Evolutionary conservation across 2,888 invertebrate genomes (phyloP).

Genomic region (Anthrax anthrax): DNA sequence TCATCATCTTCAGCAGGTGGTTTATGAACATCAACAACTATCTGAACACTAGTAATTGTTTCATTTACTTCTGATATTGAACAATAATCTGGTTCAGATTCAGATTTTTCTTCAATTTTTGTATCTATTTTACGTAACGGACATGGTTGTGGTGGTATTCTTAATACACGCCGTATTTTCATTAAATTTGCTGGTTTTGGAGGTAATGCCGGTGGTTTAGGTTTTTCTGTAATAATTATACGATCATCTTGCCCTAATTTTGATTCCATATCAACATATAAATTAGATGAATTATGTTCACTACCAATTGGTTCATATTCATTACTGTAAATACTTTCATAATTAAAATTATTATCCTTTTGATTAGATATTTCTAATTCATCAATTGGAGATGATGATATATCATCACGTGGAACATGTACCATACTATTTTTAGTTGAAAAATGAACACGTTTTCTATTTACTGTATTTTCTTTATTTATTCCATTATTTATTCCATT

Average conservation of each 20-base stretch:
- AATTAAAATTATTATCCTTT: conserved; percentile 30
- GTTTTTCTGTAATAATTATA: conserved; percentile 29
- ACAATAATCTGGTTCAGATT: conserved; percentile 56
- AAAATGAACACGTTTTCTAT: conserved; percentile 44
- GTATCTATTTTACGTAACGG: conserved; percentile 28
- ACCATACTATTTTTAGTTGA: conserved; percentile 48
- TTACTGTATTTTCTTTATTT: conserved; percentile 15
- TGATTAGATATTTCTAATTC: conserved; percentile 27
- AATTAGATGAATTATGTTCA: conserved; percentile 37
- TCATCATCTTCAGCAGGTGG: conserved; percentile 16
- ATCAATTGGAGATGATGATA: conserved; percentile 10
- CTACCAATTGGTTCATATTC: conserved; percentile 54
- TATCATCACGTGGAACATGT: conserved; percentile 29
- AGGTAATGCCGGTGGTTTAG: conserved; percentile 60
- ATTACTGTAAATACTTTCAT: conserved; percentile 55
- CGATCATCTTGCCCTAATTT: conserved; percentile 35
- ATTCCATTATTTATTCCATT: conserved; percentile 25
- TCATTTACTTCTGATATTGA: conserved; percentile 53
- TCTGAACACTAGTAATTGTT: conserved; percentile 36
- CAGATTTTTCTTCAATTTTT: conserved; percentile 17
- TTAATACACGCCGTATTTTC: conserved; percentile 35
- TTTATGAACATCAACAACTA: conserved; percentile 38
- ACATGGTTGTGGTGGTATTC: conserved; percentile 27
- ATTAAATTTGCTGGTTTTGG: conserved; percentile 62
- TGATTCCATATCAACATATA: conserved; percentile 50